These are phyloP conservation scores for Phainopepla nitens DNA, from an alignment of 2,113 vertebrate species.

Conservation along the genomic window DNA sequence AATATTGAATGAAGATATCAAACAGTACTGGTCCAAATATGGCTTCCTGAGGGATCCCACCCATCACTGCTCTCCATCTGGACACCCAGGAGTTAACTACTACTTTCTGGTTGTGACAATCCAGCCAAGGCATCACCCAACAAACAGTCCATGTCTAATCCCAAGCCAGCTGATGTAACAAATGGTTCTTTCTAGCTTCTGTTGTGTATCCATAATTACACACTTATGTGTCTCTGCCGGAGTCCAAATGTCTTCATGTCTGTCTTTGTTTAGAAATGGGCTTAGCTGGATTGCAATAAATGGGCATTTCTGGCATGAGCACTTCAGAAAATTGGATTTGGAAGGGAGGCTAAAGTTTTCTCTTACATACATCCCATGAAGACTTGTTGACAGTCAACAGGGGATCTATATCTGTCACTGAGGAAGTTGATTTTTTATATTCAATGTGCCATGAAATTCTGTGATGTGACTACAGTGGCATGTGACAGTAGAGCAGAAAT, in stretches of 20 bases:
- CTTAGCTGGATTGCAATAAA: background rate
- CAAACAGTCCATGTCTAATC: background rate
- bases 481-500: background rate
- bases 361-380: background rate
- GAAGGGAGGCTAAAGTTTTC: background rate
- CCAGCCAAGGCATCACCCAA: background rate
- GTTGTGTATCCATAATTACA: background rate
- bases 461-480: background rate
- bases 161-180: background rate
- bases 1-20: background rate
- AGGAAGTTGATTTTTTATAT: background rate
- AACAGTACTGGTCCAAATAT: background rate
- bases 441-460: background rate
- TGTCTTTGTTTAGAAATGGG: background rate
- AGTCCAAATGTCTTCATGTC: background rate
- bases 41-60: background rate
- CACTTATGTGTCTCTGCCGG: background rate
- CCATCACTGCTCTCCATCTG: background rate
- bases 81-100: accelerated
- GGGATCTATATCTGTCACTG: background rate
- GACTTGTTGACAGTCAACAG: background rate
- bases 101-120: background rate
- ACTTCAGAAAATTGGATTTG: background rate
- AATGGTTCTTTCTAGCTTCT: background rate
- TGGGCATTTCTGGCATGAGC: background rate